Evolutionary conservation across 2,797 vertebrate genomes (phyloP).

Genomic region (Lepilemur ruficaudatus): DNA sequence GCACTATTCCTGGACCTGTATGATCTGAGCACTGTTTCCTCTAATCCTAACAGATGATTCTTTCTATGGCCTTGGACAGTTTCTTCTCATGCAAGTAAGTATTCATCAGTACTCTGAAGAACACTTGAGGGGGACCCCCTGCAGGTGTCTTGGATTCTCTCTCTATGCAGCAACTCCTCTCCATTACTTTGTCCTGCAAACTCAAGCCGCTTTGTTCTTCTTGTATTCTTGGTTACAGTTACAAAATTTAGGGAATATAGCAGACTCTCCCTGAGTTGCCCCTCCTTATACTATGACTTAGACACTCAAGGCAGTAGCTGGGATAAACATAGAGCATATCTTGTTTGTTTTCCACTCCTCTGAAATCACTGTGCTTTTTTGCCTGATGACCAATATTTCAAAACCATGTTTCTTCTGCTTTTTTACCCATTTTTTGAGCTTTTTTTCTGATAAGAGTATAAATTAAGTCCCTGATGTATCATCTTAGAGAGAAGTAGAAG

Average conservation of each 20-base stretch:
- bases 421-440: neutral
- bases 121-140: neutral
- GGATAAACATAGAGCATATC: neutral
- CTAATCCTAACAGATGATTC: neutral
- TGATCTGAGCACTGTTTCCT: neutral
- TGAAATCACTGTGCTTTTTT: neutral
- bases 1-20: neutral
- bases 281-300: neutral
- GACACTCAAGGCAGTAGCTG: neutral
- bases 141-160: neutral
- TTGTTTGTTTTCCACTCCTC: neutral
- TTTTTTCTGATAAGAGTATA: neutral
- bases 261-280: neutral
- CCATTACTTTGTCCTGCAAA: neutral
- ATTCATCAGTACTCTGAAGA: neutral
- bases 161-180: neutral
- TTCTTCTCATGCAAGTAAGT: neutral
- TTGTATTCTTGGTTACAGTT: neutral
- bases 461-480: neutral
- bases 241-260: neutral
- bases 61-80: neutral
- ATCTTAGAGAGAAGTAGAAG: neutral
- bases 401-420: neutral
- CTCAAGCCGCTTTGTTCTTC: neutral
- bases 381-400: neutral